Conservation (phyloP, 2,888 invertebrate species). For the Amphimallon solstitiale region DNA sequence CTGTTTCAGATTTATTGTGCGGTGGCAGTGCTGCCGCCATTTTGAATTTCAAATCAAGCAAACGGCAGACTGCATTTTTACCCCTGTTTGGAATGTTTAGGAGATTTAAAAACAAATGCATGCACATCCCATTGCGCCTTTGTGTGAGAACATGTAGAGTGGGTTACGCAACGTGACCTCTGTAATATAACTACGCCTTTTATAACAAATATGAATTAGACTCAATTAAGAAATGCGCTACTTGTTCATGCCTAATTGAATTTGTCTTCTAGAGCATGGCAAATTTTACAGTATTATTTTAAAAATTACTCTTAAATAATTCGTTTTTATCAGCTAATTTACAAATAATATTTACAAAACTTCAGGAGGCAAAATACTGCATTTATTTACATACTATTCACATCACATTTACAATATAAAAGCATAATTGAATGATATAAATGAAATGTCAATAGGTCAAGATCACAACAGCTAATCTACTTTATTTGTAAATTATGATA, state of each 20-base stretch:
- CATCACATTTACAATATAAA: no score
- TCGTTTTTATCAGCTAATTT: no score
- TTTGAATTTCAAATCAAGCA: slow-evolving; percentile 15
- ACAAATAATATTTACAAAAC: no score
- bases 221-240: slow-evolving; percentile 15
- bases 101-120: not conserved
- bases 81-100: not conserved
- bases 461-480: no score
- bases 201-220: slow-evolving; percentile 18
- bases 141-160: not conserved
- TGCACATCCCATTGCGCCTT: not conserved
- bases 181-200: slow-evolving; percentile 5
- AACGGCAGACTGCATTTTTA: not conserved
- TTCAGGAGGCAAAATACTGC: no score
- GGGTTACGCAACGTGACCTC: slow-evolving; percentile 22
- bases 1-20: slow-evolving; percentile 1
- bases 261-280: not conserved
- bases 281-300: no score
- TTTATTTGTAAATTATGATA: no score
- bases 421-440: no score
- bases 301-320: no score
- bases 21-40: slow-evolving; percentile 10
- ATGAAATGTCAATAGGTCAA: no score
- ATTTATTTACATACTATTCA: no score
- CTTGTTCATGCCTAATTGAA: slow-evolving; percentile 10